Percentiles rank a stretch among this genome's conserved stretches.
These are phyloP conservation scores for Clunio marinus DNA, from an alignment of 2,888 invertebrate genomes.

Conservation along the genomic window DNA sequence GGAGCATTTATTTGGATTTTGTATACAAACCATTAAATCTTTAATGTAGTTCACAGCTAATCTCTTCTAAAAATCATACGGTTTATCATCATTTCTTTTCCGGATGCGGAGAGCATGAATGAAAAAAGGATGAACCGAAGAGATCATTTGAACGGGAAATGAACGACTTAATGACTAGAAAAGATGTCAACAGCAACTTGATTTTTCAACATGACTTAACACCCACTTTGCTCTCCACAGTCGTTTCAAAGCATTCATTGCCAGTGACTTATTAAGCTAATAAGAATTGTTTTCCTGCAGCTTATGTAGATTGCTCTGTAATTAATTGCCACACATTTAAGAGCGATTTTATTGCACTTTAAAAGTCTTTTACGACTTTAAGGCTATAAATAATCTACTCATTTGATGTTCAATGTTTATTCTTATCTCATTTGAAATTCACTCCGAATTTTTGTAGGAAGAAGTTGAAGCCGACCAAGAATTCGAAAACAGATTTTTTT, in stretches of 20 bases:
- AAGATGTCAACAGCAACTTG: not conserved
- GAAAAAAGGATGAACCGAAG: not conserved
- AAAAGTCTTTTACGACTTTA: no score
- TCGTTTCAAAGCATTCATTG: no score
- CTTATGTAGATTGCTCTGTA: not conserved
- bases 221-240: no score
- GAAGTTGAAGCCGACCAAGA: not conserved
- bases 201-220: not conserved
- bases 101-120: not conserved
- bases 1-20: not conserved
- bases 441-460: not conserved
- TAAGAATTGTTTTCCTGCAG: no score
- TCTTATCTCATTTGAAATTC: not conserved
- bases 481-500: no score
- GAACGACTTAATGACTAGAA: not conserved
- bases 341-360: not conserved
- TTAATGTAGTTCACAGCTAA: slow-evolving; percentile 23
- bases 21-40: slow-evolving; percentile 26
- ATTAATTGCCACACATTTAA: not conserved
- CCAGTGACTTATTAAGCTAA: no score
- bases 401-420: not conserved
- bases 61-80: slow-evolving; percentile 10
- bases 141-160: not conserved
- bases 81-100: slow-evolving; percentile 20
- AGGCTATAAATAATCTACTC: not conserved